Conservation (phyloP, 2,113 vertebrate species). For the Periophthalmus modestus region DNA sequence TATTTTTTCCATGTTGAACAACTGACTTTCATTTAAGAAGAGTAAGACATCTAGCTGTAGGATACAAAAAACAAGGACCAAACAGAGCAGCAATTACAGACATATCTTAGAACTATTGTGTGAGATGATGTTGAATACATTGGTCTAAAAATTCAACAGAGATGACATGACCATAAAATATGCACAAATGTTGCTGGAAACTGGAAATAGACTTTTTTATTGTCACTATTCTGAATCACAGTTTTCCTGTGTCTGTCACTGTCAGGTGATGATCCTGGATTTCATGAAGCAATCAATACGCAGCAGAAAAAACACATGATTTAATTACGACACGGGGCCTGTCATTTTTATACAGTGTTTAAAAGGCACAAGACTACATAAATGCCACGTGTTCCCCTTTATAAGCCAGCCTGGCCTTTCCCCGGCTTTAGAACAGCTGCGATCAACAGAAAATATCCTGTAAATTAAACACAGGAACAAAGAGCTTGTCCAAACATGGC, state of each 20-base stretch:
- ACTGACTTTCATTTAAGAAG: too few relatives aligned
- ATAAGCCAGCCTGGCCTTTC: conserved; percentile 5
- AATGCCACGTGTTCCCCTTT: neutral
- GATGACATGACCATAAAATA: too few relatives aligned
- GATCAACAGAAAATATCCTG: conserved; percentile 42
- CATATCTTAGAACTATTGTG: too few relatives aligned
- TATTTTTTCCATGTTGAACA: too few relatives aligned
- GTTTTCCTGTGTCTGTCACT: neutral
- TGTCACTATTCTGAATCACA: neutral
- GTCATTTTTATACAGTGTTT: conserved; percentile 1
- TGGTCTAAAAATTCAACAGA: too few relatives aligned
- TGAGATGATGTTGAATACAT: too few relatives aligned
- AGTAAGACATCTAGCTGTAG: too few relatives aligned
- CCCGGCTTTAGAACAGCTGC: conserved; percentile 25
- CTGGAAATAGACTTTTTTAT: neutral
- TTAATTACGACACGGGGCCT: conserved; percentile 21
- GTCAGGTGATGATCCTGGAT: neutral
- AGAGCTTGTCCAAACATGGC: conserved; percentile 53
- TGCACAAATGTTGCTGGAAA: too few relatives aligned
- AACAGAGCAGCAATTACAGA: too few relatives aligned
- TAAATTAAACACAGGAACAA: conserved; percentile 47
- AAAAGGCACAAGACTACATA: conserved; percentile 16
- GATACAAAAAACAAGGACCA: too few relatives aligned
- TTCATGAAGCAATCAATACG: conserved; percentile 11
- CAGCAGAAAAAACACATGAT: neutral